Conservation (phyloP, 2,113 vertebrate genomes). For the Embiotoca jacksoni region DNA sequence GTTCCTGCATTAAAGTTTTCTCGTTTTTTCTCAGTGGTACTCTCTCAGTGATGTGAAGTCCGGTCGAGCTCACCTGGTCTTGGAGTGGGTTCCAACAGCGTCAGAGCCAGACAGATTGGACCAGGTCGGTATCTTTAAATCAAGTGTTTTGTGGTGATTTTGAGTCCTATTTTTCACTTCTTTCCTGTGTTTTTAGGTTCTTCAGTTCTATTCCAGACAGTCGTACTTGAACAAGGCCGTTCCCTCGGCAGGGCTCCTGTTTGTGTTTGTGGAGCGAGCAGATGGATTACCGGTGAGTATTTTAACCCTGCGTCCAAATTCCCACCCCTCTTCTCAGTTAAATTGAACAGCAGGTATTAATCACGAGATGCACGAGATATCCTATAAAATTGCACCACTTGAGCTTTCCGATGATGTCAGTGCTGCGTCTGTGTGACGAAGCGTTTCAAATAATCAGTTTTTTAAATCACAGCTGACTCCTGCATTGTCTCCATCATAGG, state of each 20-base stretch:
- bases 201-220: constrained; percentile 84
- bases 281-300: constrained; percentile 87
- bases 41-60: constrained; percentile 89
- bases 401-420: too few species aligned
- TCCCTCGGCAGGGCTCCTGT: constrained; percentile 87
- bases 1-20: neutral
- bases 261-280: constrained; percentile 88
- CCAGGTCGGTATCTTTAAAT: constrained; percentile 80
- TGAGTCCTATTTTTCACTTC: neutral
- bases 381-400: too few species aligned
- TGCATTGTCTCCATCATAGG: too few species aligned
- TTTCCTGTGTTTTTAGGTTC: constrained; percentile 78
- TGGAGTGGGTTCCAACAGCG: constrained; percentile 87
- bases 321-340: too few species aligned
- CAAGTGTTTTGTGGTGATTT: neutral
- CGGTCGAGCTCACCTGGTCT: constrained; percentile 88
- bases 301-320: neutral
- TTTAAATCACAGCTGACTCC: too few species aligned
- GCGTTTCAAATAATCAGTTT: too few species aligned
- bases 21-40: constrained; percentile 86
- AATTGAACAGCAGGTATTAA: too few species aligned
- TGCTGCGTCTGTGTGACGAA: too few species aligned
- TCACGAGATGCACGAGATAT: too few species aligned
- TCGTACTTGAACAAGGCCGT: constrained; percentile 88
- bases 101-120: constrained; percentile 84